A percentile compares a stretch with the other conserved stretches of the same genome.
These are phyloP conservation scores for Drosophila flavopinicola DNA, from an alignment of 2,888 invertebrate species.

Conservation along the genomic window DNA sequence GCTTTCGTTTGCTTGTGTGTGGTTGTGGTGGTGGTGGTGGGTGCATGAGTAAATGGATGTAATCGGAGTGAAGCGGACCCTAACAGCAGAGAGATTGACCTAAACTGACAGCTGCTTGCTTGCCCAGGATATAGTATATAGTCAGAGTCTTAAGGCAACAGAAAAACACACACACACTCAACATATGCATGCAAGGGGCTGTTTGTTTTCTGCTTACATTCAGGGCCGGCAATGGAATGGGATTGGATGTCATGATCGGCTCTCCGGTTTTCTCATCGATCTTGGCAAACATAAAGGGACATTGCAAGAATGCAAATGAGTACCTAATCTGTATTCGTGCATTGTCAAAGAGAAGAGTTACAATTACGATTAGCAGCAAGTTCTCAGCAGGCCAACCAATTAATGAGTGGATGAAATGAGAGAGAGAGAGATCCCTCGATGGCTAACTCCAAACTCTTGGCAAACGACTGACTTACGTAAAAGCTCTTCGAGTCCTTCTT, in stretches of 20 bases:
- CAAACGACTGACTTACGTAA: conserved; percentile 87
- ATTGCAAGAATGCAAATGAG: conserved; percentile 89
- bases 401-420: conserved; percentile 20
- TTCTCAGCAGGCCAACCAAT: conserved; percentile 8
- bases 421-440: background rate
- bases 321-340: conserved; percentile 88
- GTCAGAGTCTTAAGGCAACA: conserved; percentile 10
- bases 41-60: conserved; percentile 32
- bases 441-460: background rate
- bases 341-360: conserved; percentile 30
- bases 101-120: background rate
- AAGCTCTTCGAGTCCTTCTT: conserved; percentile 93
- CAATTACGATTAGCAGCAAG: conserved; percentile 25
- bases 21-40: background rate
- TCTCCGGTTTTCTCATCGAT: conserved; percentile 88
- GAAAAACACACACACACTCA: conserved; percentile 43
- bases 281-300: conserved; percentile 87
- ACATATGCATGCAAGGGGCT: conserved; percentile 8
- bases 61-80: too few species aligned
- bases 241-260: conserved; percentile 85
- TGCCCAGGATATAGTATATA: background rate
- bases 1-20: background rate
- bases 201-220: conserved; percentile 87
- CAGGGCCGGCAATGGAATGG: conserved; percentile 89
- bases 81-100: conserved; percentile 10